Base-by-base conservation (phyloP, 2,888 invertebrate species). In the Cataglyphis albicans region DNA sequence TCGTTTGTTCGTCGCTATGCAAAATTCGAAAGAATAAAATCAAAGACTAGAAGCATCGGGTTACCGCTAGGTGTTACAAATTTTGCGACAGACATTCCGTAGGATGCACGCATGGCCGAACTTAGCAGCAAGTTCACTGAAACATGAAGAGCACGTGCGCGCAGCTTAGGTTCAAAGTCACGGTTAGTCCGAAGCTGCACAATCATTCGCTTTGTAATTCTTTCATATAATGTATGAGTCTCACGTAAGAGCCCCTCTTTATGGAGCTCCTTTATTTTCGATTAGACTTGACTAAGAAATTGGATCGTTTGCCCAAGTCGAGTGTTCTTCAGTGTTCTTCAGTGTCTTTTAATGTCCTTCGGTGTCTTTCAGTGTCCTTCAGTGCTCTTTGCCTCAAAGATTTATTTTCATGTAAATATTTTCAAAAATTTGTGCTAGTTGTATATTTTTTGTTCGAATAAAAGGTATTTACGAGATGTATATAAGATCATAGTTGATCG, bases 111-210 rank as follows among this genome's bases (percentile, higher is more conserved):
- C 85, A 81, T 87, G 85, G 90, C 67, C 84, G 87, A 83, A 82
- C 83, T 48, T 57, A 70, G 35, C 81, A 72, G 67, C 38, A 41
- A 29, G 86, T 88, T 89, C 85, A 85, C 83, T 85, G 83, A 83
- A 81, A 82, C 84, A 68, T 41, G 64, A 44, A 74, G 48, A 68
- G 35, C 41, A 59, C 70, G 72, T 57, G 48, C 18, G n/a, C 48
- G 48, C 15, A 52, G 48, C 48, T 25, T 59, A 87, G 87, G 87
- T 91, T 90, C 90, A 90, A 91, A 91, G 90, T 90, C 90, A 90
- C 82, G 91, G 90, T 81, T 88, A 88, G 73, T 32, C 25, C 75
- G 82, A 73, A 64, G 18, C 41, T 38, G 35, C 38, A 18, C 52
- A 18, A 44, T 57, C 59, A 44, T 7, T 59, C 57, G 32, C 21